Base-by-base conservation (phyloP, 1,140 invertebrate genomes). In the Bombus picipes region DNA sequence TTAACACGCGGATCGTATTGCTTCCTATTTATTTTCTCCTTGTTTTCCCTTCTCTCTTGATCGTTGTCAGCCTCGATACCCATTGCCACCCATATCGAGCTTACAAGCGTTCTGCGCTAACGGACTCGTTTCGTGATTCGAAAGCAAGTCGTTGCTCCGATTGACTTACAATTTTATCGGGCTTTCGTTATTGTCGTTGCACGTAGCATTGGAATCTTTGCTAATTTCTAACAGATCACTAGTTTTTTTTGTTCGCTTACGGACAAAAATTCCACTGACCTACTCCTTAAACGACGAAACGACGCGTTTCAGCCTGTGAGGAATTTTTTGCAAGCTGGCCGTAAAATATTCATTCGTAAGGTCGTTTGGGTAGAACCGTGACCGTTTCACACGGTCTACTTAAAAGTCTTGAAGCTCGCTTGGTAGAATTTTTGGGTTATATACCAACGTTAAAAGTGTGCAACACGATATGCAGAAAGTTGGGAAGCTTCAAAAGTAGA, bases 1-100 rank as follows among this genome's bases (percentile, higher is more conserved):
- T 83, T 86, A 88, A 80, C 75, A 39, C 77, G 72, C 72, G 25
- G 68, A 70, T 74, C 66, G 18, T 59, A 62, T 62, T 75, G 12
- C 53, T 37, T 74, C 28, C 22, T 68, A 37, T 53, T 59, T 34
- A 34, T 39, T 39, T 74, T 71, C 41, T 22, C 8, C 3, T 9
- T 28, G 13, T n/a, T 28, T 72, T 41, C 10, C 28, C 5, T 18
- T 43, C 13, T 18, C n/a, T 32, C 13, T 43, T n/a, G 10, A 28
- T 41, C 2, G 1, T 71, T 28, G 9, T 3, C 25, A 70, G 18
- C 1, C 3, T 37, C 10, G 68, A 28, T 10, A 39, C 34, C 32
- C 22, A 13, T 28, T 0, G 32, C 18, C 18, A 68, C 9, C 8
- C 3, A 68, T 34, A 18, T 32, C 6, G 5, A 34, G 15, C 34